Conservation (phyloP, 2,888 invertebrate species). For the Minunthozetes semirufus region DNA sequence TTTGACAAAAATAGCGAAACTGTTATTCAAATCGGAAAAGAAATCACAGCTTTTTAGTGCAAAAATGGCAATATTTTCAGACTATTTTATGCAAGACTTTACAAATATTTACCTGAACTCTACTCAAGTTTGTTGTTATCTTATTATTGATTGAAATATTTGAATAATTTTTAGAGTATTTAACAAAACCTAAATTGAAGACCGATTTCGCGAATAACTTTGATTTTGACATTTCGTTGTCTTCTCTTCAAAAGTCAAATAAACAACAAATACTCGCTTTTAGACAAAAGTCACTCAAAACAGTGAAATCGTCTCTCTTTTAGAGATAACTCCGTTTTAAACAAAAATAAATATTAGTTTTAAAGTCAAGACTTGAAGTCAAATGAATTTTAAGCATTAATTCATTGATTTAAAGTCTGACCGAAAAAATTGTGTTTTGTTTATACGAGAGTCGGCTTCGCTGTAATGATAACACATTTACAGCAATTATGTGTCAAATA, state of each 20-base stretch:
- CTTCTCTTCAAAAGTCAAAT: background rate
- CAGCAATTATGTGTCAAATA: background rate
- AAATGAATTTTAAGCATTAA: too few relatives aligned
- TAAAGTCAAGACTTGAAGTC: background rate
- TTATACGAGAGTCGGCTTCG: background rate
- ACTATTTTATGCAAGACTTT: background rate
- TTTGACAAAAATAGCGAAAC: background rate
- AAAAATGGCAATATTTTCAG: too few relatives aligned
- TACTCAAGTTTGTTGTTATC: background rate
- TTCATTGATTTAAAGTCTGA: too few relatives aligned
- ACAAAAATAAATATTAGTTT: background rate
- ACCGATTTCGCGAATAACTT: background rate
- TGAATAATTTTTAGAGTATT: background rate
- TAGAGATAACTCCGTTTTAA: too few relatives aligned
- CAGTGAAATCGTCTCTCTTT: too few relatives aligned
- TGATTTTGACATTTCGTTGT: conserved; percentile 3
- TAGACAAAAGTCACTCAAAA: too few relatives aligned
- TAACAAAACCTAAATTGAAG: background rate
- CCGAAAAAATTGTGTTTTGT: too few relatives aligned
- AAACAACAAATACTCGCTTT: background rate
- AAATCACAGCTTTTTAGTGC: background rate
- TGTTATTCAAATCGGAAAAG: background rate
- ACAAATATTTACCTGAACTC: background rate
- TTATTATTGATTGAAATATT: background rate
- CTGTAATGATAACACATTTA: background rate